Base-by-base conservation (phyloP, 1,140 invertebrate genomes). In the Kradibia gibbosae region DNA sequence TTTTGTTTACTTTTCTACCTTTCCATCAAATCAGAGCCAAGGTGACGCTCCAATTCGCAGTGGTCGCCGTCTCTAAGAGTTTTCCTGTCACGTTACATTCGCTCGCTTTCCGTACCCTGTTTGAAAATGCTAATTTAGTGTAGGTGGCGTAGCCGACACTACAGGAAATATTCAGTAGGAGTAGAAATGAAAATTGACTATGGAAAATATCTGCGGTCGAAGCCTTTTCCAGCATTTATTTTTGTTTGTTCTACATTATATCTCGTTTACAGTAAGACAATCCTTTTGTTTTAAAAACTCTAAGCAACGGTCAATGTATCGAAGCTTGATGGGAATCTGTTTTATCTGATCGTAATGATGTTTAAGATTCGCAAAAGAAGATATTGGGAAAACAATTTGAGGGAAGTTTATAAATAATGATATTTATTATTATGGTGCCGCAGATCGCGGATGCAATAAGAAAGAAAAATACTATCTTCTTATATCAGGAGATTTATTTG, bases 71-170 rank as follows among this genome's bases (percentile, higher is more conserved):
- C 36, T 17, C 8, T 8, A 31, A 65, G 31, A 65, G 15, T 13
- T 65, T 31, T 72, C 15, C 13, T 17, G 7, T 8, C n/a, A 22
- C 53, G n/a, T 2, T 75, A 13, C 36, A 31, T 39, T 39, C 34
- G 31, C 28, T 53, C 57, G n/a, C 48, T 20, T 42, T 25, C 3
- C 11, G 20, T 53, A n/a, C 20, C 15, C 5, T 34, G 65, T 60
- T 72, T 57, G 50, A 15, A 71, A 72, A 79, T 72, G 67, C 45
- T 72, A 79, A 72, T 78, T 78, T 25, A 36, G 2, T 48, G 42
- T 28, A 5, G 36, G 22, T 15, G 34, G 36, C 22, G 36, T 42
- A 22, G 67, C 11, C 25, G 36, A 36, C 5, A 25, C 3, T 71
- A 71, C 25, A 71, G n/a, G n/a, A 25, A 8, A 4, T 34, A 70